Evolutionary conservation across 2,888 invertebrate species (phyloP).

Genomic region (Cataglyphis livida): DNA sequence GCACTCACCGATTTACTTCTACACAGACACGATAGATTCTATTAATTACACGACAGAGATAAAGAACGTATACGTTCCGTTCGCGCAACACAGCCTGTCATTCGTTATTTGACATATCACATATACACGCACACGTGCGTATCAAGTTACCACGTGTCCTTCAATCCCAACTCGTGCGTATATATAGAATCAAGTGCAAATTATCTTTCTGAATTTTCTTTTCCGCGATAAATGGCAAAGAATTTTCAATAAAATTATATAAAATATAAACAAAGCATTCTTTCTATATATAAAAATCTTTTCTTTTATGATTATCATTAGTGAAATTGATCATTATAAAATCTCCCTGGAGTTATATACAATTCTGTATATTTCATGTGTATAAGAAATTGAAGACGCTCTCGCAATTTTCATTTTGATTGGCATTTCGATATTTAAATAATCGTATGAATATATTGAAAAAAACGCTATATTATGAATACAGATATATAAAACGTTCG

Average conservation of each 20-base stretch:
- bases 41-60: neutral
- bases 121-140: neutral
- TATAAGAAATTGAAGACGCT: neutral
- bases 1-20: neutral
- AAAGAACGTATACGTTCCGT: neutral
- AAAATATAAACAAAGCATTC: neutral
- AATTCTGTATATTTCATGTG: neutral
- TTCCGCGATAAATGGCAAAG: neutral
- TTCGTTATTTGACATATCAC: neutral
- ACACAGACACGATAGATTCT: neutral
- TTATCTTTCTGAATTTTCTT: neutral
- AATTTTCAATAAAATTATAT: neutral
- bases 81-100: neutral
- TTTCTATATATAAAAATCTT: neutral
- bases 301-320: neutral
- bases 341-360: neutral
- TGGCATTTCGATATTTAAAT: neutral
- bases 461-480: neutral
- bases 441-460: neutral
- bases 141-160: neutral
- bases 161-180: neutral
- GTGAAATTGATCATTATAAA: neutral
- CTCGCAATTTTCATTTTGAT: neutral
- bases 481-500: conserved; percentile 4
- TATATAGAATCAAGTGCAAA: neutral